Base-by-base conservation (phyloP, 2,797 vertebrate species). In the Harpagifer antarcticus region DNA sequence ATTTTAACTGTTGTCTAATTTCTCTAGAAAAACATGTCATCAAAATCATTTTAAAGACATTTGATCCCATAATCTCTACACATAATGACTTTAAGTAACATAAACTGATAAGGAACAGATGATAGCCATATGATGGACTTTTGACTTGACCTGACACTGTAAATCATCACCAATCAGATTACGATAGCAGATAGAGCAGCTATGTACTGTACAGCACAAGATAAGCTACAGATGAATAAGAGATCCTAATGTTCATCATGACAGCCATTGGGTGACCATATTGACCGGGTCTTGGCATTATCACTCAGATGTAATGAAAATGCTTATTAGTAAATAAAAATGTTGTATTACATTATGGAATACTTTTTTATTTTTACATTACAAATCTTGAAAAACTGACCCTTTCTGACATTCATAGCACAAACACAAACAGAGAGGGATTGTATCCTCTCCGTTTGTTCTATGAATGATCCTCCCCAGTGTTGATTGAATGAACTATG, bases 241-340 rank as follows among this genome's bases (percentile, higher is more conserved):
- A 67, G 56, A 75, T 56, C 1, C 3, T 40, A 54, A 52, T 70
- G 48, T 11, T 11, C 8, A 37, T 27, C n/a, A 5, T 47, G 43
- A 72, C 49, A 60, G 27, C 23, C 14, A 53, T 37, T 3, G 16
- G 4, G 10, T 17, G 17, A 49, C 42, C 15, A 4, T 16, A 13
- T 47, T 23, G 13, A 23, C 13, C 43, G 60, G 12, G 31, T 44
- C 44, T n/a, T 19, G 8, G 47, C 16, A 16, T 37, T 16, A 45
- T 42, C 23, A 33, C 17, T 1, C 47, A 45, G 40, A 16, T n/a
- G 4, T 60, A 14, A 19, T n/a, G 4, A 55, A 13, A 19, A 17
- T 33, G 14, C 14, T 40, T 45, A 50, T 67, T 31, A 72, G n/a
- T 54, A 37, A 37, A 20, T 61, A 31, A 37, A 60, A 50, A n/a